Evolutionary conservation across 2,797 vertebrate species (phyloP).

Genomic region (Falco cherrug): DNA sequence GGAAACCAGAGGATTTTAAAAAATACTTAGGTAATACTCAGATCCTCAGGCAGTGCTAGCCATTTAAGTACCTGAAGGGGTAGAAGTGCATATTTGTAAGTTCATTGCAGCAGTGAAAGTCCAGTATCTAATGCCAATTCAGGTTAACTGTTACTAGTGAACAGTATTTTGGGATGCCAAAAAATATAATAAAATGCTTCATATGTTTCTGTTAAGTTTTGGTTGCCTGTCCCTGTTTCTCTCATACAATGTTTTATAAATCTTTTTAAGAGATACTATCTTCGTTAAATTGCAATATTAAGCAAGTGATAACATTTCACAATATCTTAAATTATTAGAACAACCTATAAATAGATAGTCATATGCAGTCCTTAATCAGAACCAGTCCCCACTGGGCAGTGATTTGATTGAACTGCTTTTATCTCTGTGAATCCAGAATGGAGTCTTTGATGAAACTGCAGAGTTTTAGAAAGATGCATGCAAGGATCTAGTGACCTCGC

Average conservation of each 20-base stretch:
- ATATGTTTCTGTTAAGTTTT: neutral
- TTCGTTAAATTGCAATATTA: neutral
- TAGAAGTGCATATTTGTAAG: neutral
- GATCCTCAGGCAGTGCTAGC: neutral
- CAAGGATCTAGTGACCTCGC: neutral
- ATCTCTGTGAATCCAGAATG: neutral
- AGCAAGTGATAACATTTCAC: neutral
- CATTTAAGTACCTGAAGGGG: neutral
- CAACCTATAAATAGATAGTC: neutral
- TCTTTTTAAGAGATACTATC: neutral
- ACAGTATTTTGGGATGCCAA: neutral
- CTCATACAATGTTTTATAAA: neutral
- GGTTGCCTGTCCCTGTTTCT: neutral
- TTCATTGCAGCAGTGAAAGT: neutral
- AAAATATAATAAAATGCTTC: neutral
- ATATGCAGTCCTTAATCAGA: neutral
- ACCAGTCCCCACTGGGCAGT: neutral
- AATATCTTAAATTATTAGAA: neutral
- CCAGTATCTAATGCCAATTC: neutral
- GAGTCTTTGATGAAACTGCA: constrained; percentile 11
- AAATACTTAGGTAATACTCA: neutral
- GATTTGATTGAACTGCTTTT: constrained; percentile 32
- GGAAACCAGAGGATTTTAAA: neutral
- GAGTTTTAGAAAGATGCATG: neutral
- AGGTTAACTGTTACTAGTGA: neutral